phyloP scores from a whole-genome alignment of 1,140 invertebrate species.

The Drosophila guanche region DNA sequence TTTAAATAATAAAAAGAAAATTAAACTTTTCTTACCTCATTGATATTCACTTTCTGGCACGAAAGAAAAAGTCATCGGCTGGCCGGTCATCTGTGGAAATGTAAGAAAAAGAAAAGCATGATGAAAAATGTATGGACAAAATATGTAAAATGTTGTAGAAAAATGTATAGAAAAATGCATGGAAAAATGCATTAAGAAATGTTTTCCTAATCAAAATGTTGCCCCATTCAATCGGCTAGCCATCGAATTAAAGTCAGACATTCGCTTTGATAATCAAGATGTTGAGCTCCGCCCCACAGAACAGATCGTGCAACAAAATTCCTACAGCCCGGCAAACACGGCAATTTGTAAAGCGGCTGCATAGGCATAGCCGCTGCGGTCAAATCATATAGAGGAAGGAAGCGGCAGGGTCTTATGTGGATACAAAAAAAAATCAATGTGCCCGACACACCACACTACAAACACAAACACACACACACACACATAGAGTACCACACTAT shows the following conservation, averaged over 20 bases:
- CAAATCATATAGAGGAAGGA: constrained; percentile 40
- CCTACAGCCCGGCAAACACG: constrained; percentile 15
- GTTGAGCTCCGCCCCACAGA: neutral
- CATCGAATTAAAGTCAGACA: too few species aligned
- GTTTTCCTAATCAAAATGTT: neutral
- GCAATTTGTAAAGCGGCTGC: constrained; percentile 61
- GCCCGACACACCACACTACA: constrained; percentile 1
- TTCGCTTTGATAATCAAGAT: neutral
- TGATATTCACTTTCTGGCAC: constrained; percentile 40
- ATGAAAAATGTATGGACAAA: neutral
- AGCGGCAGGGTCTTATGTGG: constrained; percentile 14
- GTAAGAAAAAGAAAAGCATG: too few species aligned
- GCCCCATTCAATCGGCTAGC: too few species aligned
- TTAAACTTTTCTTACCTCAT: constrained; percentile 27
- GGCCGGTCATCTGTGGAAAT: constrained; percentile 4
- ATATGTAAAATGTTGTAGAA: too few species aligned
- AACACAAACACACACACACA: constrained; percentile 9
- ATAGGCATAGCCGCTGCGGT: constrained; percentile 64
- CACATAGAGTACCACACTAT: constrained; percentile 36
- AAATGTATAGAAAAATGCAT: neutral
- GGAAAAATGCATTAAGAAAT: neutral
- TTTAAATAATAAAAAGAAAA: constrained; percentile 31
- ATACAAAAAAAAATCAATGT: constrained; percentile 71
- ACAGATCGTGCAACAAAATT: neutral
- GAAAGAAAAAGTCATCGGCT: too few species aligned